These are phyloP conservation scores for Chrysochloris asiatica DNA, from an alignment of 2,113 vertebrate species.

Conservation along the genomic window DNA sequence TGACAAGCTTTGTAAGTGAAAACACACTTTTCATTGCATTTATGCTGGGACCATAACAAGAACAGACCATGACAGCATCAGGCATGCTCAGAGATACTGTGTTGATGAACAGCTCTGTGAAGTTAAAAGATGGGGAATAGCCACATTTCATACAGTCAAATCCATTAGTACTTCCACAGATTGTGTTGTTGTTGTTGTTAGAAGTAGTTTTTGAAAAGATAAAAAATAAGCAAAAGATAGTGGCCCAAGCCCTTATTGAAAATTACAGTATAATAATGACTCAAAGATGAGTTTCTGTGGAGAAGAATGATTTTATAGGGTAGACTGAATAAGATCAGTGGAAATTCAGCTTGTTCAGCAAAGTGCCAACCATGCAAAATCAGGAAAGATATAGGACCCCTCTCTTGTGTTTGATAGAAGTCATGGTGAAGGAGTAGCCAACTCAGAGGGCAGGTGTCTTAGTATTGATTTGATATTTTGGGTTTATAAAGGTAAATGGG, in stretches of 20 bases:
- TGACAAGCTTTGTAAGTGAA: background rate
- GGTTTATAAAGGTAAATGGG: background rate
- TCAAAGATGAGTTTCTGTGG: background rate
- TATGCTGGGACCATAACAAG: rapidly evolving
- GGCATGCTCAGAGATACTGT: background rate
- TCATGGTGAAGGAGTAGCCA: rapidly evolving
- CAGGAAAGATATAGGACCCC: background rate
- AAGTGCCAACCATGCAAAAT: rapidly evolving
- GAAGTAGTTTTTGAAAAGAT: background rate
- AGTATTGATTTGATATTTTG: too few relatives aligned
- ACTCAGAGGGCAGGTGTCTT: rapidly evolving
- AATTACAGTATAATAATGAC: background rate
- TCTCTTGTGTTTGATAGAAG: background rate
- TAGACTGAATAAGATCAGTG: background rate
- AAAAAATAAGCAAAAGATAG: background rate
- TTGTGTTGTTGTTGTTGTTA: background rate
- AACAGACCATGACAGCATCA: too few relatives aligned
- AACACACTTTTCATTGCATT: background rate
- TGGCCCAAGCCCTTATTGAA: background rate
- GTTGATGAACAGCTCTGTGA: background rate
- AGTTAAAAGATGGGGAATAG: too few relatives aligned
- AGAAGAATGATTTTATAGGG: background rate
- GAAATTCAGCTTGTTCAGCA: background rate
- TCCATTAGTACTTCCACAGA: background rate
- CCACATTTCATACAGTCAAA: background rate